Conservation (phyloP, 2,888 invertebrate genomes). For the Caenorhabditis sp. region DNA sequence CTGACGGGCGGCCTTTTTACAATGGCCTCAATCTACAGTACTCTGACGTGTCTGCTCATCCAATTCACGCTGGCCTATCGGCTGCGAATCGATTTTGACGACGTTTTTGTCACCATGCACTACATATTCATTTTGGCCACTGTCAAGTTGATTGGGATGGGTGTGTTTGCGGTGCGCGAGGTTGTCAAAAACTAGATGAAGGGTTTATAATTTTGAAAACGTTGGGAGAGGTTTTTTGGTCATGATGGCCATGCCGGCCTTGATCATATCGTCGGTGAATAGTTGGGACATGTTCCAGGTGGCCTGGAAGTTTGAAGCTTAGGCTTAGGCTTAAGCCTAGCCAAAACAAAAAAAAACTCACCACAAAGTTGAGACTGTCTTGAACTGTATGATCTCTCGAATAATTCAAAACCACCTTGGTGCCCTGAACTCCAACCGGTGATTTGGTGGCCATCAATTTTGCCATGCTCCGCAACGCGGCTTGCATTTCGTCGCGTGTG, state of each 20-base stretch:
- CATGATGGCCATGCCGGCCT: slow-evolving; percentile 79
- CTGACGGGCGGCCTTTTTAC: slow-evolving; percentile 9
- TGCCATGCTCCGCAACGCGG: slow-evolving; percentile 76
- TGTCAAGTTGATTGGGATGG: slow-evolving; percentile 21
- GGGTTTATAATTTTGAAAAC: slow-evolving; percentile 42
- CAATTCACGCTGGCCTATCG: slow-evolving; percentile 20
- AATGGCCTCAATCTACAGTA: slow-evolving; percentile 13
- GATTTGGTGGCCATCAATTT: slow-evolving; percentile 84
- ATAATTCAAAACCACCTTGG: slow-evolving; percentile 82
- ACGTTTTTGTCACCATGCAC: slow-evolving; percentile 26
- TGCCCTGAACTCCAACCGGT: slow-evolving; percentile 91
- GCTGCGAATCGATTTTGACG: slow-evolving; percentile 13
- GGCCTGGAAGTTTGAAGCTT: slow-evolving; percentile 78
- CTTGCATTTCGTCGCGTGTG: slow-evolving; percentile 39
- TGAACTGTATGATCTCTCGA: slow-evolving; percentile 86
- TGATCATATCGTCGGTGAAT: slow-evolving; percentile 85
- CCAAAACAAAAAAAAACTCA: no score
- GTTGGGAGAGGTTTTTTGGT: slow-evolving; percentile 33
- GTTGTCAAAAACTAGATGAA: no score
- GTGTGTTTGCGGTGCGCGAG: slow-evolving; percentile 18
- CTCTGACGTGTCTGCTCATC: slow-evolving; percentile 13
- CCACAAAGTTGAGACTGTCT: slow-evolving; percentile 77
- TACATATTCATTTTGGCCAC: slow-evolving; percentile 23
- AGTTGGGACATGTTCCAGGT: slow-evolving; percentile 83
- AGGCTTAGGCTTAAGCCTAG: no score